These are phyloP conservation scores for Patella ulyssiponensis DNA, from an alignment of 2,888 invertebrate genomes.

Conservation along the genomic window DNA sequence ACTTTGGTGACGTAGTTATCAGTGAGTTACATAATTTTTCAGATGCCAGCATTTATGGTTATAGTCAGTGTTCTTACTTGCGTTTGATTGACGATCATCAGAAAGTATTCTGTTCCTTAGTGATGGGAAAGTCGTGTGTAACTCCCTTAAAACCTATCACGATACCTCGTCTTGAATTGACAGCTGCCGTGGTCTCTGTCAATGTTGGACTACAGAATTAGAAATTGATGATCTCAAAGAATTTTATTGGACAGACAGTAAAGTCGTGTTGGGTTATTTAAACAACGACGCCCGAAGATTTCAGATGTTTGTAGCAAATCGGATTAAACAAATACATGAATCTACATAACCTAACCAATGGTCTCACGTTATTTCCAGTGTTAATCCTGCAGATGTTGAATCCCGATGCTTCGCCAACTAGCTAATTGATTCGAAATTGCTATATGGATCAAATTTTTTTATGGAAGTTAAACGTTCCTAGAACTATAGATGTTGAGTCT, in stretches of 20 bases:
- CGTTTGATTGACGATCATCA: slow-evolving; percentile 5
- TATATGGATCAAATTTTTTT: too few relatives aligned
- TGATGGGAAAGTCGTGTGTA: slow-evolving; percentile 19
- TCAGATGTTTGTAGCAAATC: slow-evolving; percentile 17
- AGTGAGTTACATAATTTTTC: slow-evolving; percentile 17
- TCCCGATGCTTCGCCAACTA: too few relatives aligned
- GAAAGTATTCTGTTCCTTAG: slow-evolving; percentile 17
- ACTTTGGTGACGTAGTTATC: background rate
- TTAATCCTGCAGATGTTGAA: too few relatives aligned
- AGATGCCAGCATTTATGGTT: slow-evolving; percentile 19
- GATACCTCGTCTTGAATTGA: slow-evolving; percentile 20
- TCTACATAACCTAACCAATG: too few relatives aligned
- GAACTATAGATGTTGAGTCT: background rate
- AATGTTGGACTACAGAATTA: background rate
- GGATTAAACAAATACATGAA: background rate
- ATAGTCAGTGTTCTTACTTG: slow-evolving; percentile 15
- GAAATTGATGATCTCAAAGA: background rate
- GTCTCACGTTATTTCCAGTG: too few relatives aligned
- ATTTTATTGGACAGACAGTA: slow-evolving; percentile 15
- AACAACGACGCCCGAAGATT: background rate
- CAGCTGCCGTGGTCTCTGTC: slow-evolving; percentile 14
- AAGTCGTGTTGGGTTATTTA: slow-evolving; percentile 10
- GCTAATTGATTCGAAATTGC: too few relatives aligned
- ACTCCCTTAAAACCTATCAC: slow-evolving; percentile 15
- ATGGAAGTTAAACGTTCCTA: too few relatives aligned